Conservation (phyloP, 2,113 vertebrate species). For the Corythoichthys haematopterus region DNA sequence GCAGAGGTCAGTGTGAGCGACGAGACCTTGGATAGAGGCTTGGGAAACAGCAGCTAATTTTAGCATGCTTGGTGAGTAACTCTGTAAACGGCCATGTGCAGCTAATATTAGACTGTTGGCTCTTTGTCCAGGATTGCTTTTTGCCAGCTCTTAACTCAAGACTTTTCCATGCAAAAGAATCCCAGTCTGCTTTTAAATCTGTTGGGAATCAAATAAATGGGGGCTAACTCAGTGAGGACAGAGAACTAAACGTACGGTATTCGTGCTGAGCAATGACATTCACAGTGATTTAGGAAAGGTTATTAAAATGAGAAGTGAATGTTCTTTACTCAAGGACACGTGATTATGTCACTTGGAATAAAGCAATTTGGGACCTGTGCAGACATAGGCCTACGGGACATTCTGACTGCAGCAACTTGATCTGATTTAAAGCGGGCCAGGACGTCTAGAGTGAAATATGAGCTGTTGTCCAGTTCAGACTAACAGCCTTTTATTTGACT, state of each 20-base stretch:
- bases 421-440: background rate
- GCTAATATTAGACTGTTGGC: slow-evolving; percentile 71
- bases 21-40: slow-evolving; percentile 35
- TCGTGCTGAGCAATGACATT: slow-evolving; percentile 13
- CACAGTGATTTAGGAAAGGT: slow-evolving; percentile 20
- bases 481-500: background rate
- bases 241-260: slow-evolving; percentile 9
- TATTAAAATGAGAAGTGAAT: slow-evolving; percentile 8
- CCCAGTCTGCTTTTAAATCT: slow-evolving; percentile 8
- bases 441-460: background rate
- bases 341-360: slow-evolving; percentile 19
- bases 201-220: slow-evolving; percentile 29
- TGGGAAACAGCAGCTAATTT: slow-evolving; percentile 55
- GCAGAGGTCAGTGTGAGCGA: slow-evolving; percentile 41
- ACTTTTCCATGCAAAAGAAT: slow-evolving; percentile 16
- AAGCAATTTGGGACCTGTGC: background rate
- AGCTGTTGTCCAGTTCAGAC: background rate
- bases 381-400: background rate
- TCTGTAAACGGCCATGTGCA: slow-evolving; percentile 64
- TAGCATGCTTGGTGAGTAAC: slow-evolving; percentile 64
- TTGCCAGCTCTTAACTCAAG: slow-evolving; percentile 42
- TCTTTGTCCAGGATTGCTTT: slow-evolving; percentile 39
- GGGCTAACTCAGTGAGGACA: slow-evolving; percentile 19
- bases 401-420: background rate
- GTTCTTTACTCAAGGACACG: slow-evolving; percentile 9